A percentile compares a stretch with the other conserved stretches of the same genome.
These are phyloP conservation scores for Gopherus evgoodei DNA, from an alignment of 2,113 vertebrate genomes.

Conservation along the genomic window DNA sequence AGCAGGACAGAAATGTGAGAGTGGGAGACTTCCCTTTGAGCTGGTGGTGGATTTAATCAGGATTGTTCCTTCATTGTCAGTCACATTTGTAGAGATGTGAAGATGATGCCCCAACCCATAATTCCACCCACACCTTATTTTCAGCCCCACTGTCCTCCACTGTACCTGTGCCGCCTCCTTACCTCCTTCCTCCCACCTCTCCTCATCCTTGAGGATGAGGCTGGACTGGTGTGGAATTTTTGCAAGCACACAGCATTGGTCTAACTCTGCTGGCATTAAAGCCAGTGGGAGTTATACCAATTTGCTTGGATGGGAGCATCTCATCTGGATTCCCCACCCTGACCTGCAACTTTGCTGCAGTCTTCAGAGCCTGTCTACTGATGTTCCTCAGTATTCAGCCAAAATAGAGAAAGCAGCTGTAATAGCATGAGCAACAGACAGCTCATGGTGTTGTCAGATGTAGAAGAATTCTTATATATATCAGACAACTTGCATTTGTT, in stretches of 20 bases:
- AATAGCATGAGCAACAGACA: not conserved
- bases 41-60: not conserved
- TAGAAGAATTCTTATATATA: not conserved
- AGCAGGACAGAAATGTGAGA: not conserved
- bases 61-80: not conserved
- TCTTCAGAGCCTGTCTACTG: accelerated
- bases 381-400: not conserved
- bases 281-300: not conserved
- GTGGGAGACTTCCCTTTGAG: accelerated
- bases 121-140: not conserved
- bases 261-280: constrained; percentile 10
- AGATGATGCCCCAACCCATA: not conserved
- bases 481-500: not conserved
- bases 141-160: not conserved
- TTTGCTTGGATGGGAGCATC: not conserved
- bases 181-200: not conserved
- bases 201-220: not conserved
- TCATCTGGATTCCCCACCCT: accelerated
- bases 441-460: not conserved
- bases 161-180: not conserved
- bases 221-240: not conserved
- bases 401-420: not conserved
- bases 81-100: not conserved
- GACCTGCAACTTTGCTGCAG: not conserved
- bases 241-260: not conserved